Percentiles rank a stretch among this genome's conserved stretches.
phyloP scores from a whole-genome alignment of 2,888 invertebrate species.

The Fragum fragum region DNA sequence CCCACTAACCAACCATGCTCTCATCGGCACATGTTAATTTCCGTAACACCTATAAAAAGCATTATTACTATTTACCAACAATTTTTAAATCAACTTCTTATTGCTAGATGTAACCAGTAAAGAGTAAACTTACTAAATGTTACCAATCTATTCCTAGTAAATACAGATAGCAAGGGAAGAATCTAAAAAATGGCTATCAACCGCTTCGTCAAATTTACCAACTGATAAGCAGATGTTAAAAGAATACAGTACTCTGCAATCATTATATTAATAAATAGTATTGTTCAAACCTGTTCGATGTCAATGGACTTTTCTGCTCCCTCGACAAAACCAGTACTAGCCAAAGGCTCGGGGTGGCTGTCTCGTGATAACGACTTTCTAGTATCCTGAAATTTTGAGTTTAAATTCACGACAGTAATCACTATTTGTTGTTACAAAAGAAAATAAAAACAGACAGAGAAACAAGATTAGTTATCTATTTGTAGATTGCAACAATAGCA shows the following conservation, averaged over 20 bases:
- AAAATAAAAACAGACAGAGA: too few species aligned
- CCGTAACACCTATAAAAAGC: too few species aligned
- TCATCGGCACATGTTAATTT: too few species aligned
- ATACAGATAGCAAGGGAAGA: too few species aligned
- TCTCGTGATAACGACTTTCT: slow-evolving; percentile 2
- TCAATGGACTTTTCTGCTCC: too few species aligned
- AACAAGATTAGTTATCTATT: slow-evolving; percentile 14
- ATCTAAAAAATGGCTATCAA: not conserved
- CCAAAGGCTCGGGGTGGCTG: slow-evolving; percentile 11
- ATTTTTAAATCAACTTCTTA: slow-evolving; percentile 4
- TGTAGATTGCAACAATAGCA: slow-evolving; percentile 13
- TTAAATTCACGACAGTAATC: slow-evolving; percentile 5
- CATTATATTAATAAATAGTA: too few species aligned
- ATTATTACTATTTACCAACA: too few species aligned
- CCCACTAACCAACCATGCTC: slow-evolving; percentile 22
- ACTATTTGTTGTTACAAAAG: too few species aligned
- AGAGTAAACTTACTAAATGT: slow-evolving; percentile 15
- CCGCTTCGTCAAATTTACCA: slow-evolving; percentile 7
- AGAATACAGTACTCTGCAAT: too few species aligned
- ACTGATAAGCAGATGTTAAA: not conserved
- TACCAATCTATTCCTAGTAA: slow-evolving; percentile 13
- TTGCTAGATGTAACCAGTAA: too few species aligned
- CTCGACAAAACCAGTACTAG: slow-evolving; percentile 15
- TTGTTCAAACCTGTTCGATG: too few species aligned
- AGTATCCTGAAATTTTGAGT: slow-evolving; percentile 15